Evolutionary conservation across 1,140 invertebrate genomes (phyloP).

Genomic region (Galendromus occidentalis): DNA sequence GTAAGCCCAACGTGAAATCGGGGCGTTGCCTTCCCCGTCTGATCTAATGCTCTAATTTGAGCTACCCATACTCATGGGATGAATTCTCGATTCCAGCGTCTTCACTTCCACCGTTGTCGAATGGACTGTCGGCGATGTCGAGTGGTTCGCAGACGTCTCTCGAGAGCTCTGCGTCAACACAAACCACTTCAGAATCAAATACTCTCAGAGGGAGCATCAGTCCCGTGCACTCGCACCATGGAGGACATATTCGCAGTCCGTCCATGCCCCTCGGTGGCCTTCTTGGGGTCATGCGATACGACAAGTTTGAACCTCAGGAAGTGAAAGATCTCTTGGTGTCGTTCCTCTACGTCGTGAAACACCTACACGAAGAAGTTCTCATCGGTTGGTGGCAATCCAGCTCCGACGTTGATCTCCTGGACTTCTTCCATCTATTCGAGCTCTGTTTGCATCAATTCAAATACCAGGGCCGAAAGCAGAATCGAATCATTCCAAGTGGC

Average conservation of each 20-base stretch:
- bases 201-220: background rate
- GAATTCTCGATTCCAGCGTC: background rate
- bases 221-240: background rate
- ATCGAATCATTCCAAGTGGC: conserved; percentile 35
- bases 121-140: background rate
- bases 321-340: conserved; percentile 70
- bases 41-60: too few relatives aligned
- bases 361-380: conserved; percentile 66
- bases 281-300: conserved; percentile 34
- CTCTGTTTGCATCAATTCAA: conserved; percentile 65
- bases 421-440: conserved; percentile 50
- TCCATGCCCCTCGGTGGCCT: conserved; percentile 20
- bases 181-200: conserved; percentile 4
- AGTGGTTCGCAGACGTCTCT: background rate
- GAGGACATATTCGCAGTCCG: conserved; percentile 15
- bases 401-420: conserved; percentile 46
- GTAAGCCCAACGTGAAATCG: too few relatives aligned
- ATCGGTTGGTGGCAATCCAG: conserved; percentile 74
- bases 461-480: conserved; percentile 58
- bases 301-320: conserved; percentile 52
- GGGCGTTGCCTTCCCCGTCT: too few relatives aligned
- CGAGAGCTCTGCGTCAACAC: background rate
- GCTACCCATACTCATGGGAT: too few relatives aligned
- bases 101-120: background rate
- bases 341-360: conserved; percentile 73